Evolutionary conservation across 1,140 invertebrate species (phyloP), one percentile per base, ranked within the genome.

Genomic region (Drosophila rhopaloa): DNA sequence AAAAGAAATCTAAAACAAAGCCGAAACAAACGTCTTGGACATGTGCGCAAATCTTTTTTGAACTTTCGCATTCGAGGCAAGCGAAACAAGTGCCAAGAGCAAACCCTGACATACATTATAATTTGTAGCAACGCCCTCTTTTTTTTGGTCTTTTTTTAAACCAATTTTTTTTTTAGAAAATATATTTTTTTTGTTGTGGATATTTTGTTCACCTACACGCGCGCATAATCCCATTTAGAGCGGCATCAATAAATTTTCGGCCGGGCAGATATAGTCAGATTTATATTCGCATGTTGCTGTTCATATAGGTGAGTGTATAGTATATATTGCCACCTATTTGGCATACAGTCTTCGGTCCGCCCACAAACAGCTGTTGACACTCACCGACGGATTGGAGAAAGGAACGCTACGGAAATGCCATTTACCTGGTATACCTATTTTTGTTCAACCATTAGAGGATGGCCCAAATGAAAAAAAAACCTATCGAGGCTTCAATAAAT

Each of bases 101-200:
- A 83, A 89, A 77, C 83, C 84, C 83, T 88, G 83, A 88, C 83
- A 88, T 71, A 88, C 83, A 88, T 88, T 76, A 81, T 81, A 81
- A 61, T 60, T 81, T 63, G 44, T 81, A 81, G 76, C 76, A 73
- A 88, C 83, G 83, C 83, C 83, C 83, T 82, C 83, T 76, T 79
- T 84, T 82, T 81, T 72, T 50, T 82, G 79, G 70, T 79, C 80
- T 79, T 81, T 72, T 50, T 68, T 46, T 43, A 61, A 68, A 53
- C 63, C n/a, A 14, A 43, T 44, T 63, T 73, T 74, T 81, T 72
- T 6, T 58, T 37, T 41, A 63, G 46, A 51, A 58, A 66, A 66
- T 40, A 61, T 54, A 44, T 53, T 24, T 54, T 24, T 54, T 43
- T 60, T 44, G 32, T 76, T 81, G 46, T 56, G 51, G 47, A 53